Conservation (phyloP, 2,113 vertebrate species). For the Tursiops truncatus region DNA sequence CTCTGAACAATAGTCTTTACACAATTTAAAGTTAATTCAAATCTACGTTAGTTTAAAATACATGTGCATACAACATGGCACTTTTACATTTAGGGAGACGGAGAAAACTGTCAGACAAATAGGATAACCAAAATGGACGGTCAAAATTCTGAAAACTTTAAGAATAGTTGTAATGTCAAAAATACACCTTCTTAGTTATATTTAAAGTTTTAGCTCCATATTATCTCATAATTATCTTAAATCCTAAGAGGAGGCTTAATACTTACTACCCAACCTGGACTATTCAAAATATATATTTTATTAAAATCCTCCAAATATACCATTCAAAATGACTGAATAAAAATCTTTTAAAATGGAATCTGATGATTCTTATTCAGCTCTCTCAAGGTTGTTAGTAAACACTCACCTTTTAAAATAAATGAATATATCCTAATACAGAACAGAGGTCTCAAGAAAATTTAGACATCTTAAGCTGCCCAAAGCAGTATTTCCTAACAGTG, state of each 20-base stretch:
- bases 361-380: neutral
- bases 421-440: neutral
- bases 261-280: neutral
- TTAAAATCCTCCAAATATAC: neutral
- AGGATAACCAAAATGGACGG: neutral
- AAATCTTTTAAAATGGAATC: neutral
- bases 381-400: slow-evolving; percentile 5
- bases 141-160: slow-evolving; percentile 20
- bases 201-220: slow-evolving; percentile 25
- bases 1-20: neutral
- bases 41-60: slow-evolving; percentile 29
- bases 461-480: neutral
- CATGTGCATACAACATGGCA: neutral
- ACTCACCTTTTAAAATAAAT: slow-evolving; percentile 42
- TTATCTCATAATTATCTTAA: neutral
- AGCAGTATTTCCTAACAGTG: neutral
- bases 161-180: neutral
- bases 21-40: slow-evolving; percentile 47
- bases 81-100: slow-evolving; percentile 6
- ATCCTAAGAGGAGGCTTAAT: neutral
- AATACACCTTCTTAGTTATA: neutral
- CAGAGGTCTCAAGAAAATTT: slow-evolving; percentile 26
- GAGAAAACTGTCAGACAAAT: slow-evolving; percentile 19
- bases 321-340: neutral
- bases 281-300: neutral